phyloP scores from a whole-genome alignment of 1,140 invertebrate genomes.

The Drosophila equinoxialis region DNA sequence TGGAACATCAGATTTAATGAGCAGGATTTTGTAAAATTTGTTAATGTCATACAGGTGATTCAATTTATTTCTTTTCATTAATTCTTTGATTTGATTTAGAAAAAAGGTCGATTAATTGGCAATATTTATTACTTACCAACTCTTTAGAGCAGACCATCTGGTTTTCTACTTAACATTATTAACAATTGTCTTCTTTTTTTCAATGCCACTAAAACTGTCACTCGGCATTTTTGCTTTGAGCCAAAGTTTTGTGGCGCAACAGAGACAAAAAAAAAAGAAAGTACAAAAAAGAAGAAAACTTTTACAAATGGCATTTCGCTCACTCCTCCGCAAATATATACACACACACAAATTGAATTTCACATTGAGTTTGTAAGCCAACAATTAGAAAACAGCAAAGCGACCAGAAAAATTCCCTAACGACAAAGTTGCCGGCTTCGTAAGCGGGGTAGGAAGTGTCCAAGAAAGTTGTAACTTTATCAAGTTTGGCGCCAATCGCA shows the following conservation, averaged over 20 bases:
- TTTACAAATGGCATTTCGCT: slow-evolving; percentile 29
- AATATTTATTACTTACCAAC: neutral
- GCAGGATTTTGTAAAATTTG: no score
- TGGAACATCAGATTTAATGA: no score
- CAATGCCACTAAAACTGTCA: slow-evolving; percentile 75
- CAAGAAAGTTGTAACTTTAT: slow-evolving; percentile 76
- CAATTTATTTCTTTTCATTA: no score
- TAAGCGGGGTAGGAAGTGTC: slow-evolving; percentile 1
- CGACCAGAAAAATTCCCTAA: slow-evolving; percentile 54
- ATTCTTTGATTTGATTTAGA: no score
- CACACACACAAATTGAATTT: slow-evolving; percentile 71
- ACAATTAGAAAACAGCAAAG: slow-evolving; percentile 81
- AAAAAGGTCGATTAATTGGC: no score
- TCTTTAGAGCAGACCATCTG: neutral
- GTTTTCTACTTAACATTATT: slow-evolving; percentile 41
- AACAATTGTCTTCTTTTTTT: slow-evolving; percentile 30
- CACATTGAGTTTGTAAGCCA: slow-evolving; percentile 79
- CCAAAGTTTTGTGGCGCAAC: slow-evolving; percentile 43
- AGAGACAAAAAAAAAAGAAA: slow-evolving; percentile 46
- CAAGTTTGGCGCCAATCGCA: slow-evolving; percentile 79
- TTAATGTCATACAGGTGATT: no score
- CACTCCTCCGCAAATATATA: slow-evolving; percentile 9
- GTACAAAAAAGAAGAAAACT: slow-evolving; percentile 34
- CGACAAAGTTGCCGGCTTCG: slow-evolving; percentile 33
- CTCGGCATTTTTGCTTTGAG: slow-evolving; percentile 79